Percentiles rank a stretch among this genome's conserved stretches.
Conservation (phyloP, 2,113 vertebrate genomes). For the Arizona elegans region DNA sequence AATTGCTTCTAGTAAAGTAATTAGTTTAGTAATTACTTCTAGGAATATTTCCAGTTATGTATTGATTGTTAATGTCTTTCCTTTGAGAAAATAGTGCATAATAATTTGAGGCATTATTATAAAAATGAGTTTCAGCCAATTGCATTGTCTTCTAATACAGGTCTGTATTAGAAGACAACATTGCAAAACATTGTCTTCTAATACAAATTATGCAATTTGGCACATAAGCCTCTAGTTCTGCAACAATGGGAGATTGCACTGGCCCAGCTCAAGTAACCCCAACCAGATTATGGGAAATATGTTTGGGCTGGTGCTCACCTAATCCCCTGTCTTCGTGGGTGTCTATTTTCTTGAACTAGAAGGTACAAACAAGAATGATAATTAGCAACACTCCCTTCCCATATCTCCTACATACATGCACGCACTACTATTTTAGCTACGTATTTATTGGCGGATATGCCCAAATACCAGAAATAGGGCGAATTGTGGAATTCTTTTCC, state of each 20-base stretch:
- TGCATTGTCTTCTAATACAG: neutral
- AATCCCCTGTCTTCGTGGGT: neutral
- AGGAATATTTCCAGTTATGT: neutral
- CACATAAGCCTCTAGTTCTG: neutral
- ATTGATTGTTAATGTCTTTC: neutral
- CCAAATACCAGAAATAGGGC: neutral
- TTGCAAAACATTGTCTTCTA: neutral
- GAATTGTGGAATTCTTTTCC: neutral
- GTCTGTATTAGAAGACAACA: neutral
- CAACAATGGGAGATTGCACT: neutral
- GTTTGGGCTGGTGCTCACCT: neutral
- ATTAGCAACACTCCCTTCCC: neutral
- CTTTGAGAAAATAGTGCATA: neutral
- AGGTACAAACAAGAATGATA: neutral
- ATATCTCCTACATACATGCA: neutral
- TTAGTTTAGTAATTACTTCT: too few relatives aligned
- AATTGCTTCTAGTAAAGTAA: too few relatives aligned
- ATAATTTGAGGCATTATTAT: neutral
- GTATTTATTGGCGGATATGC: neutral
- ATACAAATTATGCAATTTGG: neutral
- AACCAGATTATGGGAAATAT: too few relatives aligned
- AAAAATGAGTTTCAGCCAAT: neutral
- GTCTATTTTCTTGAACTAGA: neutral
- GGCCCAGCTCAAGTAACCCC: neutral
- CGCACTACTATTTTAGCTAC: neutral